Conservation (phyloP, 1,140 invertebrate species). For the Trichogramma pretiosum region DNA sequence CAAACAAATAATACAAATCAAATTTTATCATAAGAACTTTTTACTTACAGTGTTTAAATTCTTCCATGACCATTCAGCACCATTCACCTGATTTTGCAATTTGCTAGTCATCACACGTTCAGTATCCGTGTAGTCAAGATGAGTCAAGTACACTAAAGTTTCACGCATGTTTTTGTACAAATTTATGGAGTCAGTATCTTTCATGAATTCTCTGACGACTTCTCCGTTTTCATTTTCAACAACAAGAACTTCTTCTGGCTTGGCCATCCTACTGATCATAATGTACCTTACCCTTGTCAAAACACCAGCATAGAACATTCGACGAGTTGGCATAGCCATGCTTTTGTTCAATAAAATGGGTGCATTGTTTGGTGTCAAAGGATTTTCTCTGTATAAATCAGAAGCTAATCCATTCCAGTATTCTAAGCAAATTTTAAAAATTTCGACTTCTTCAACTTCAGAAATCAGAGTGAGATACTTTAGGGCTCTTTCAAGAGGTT, state of each 20-base stretch:
- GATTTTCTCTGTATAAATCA: constrained; percentile 80
- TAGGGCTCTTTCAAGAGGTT: constrained; percentile 71
- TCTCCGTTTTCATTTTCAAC: constrained; percentile 99
- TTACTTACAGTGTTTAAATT: constrained; percentile 85
- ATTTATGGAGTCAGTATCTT: constrained; percentile 99
- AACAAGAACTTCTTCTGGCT: constrained; percentile 99
- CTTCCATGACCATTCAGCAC: constrained; percentile 99
- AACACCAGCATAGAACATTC: constrained; percentile 69
- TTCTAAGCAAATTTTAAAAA: constrained; percentile 99
- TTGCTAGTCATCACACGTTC: constrained; percentile 99
- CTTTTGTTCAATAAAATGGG: constrained; percentile 40
- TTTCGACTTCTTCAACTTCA: constrained; percentile 98
- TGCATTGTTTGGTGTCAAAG: constrained; percentile 35
- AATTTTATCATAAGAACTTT: neutral
- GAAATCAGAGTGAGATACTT: constrained; percentile 94
- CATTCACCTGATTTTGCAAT: constrained; percentile 97
- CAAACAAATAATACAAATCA: neutral
- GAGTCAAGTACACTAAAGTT: constrained; percentile 96
- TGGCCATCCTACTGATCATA: constrained; percentile 99
- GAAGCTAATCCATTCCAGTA: constrained; percentile 94
- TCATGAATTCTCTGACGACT: constrained; percentile 99
- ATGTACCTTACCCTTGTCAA: constrained; percentile 90
- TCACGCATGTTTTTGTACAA: constrained; percentile 99
- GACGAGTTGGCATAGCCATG: constrained; percentile 41
- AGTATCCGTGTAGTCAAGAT: constrained; percentile 96